Evolutionary conservation across 2,888 invertebrate species (phyloP), one percentile per base, ranked within the genome.

Genomic region (Calliphora vomitoria): DNA sequence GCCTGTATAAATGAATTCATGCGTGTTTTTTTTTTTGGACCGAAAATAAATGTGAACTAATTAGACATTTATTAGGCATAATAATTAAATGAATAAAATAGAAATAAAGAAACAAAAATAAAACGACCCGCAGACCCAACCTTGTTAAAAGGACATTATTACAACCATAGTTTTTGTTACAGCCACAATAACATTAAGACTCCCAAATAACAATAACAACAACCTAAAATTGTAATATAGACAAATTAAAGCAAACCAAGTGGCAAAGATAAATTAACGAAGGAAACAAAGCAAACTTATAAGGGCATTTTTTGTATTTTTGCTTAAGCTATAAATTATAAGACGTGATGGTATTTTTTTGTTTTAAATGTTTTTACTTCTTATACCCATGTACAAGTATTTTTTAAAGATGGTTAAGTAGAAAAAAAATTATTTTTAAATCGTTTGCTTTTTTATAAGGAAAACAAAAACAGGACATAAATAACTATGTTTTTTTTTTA

Each of bases 61-160:
- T 86, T 82, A 82, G 68, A 53, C 62, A 55, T 86, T 82, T 74
- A 86, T 78, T 60, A 72, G 64, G 74, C 35, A 74, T 60, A 78
- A 35, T 79, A 86, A 86, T 62, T 50, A 82, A 62, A 62, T n/a
- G 25, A 74, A 79, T 62, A 79, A 72, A 82, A 66, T 38, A 13
- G 5, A 47, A 74, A 76, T 71, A 62, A 79, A 79, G 13, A 13
- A 71, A 69, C 0, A 53, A 64, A 47, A 64, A 75, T 15, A 41
- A 4, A 68, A 64, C 35, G 62, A 78, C 82, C 86, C 66, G 68
- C 58, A 81, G 60, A 76, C 50, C 35, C 20, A 60, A 55, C 25
- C 20, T 71, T 15, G 58, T 71, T 69, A 69, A 83, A 64, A 58
- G 58, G 58, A 72, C 64, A 83, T 78, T 69, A 44, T 44, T 68